phyloP scores from a whole-genome alignment of 2,888 invertebrate species.

The Mythimna vitellina region DNA sequence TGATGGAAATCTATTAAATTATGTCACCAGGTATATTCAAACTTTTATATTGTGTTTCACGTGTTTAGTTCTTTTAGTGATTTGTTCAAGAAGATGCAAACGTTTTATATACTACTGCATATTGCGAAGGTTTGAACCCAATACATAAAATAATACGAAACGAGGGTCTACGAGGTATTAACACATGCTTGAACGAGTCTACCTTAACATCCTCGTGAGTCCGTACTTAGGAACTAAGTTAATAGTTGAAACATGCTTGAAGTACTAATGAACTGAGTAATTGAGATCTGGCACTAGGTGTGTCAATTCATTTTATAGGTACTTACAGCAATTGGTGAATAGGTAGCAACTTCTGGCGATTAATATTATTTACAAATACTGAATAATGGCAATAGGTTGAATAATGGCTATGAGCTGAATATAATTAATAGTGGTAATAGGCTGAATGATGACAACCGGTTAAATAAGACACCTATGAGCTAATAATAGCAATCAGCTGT shows the following conservation, averaged over 20 bases:
- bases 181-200: conserved; percentile 36
- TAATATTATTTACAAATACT: not conserved
- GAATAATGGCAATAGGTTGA: not conserved
- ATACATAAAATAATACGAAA: conserved; percentile 43
- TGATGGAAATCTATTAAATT: too few species aligned
- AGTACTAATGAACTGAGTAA: conserved; percentile 23
- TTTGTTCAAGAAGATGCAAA: too few species aligned
- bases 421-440: not conserved
- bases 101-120: conserved; percentile 8
- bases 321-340: not conserved
- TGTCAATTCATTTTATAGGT: not conserved
- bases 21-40: too few species aligned
- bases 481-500: not conserved
- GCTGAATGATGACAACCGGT: too few species aligned
- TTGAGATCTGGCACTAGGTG: not conserved
- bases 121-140: conserved; percentile 48
- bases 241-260: conserved; percentile 17
- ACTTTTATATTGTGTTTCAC: too few species aligned
- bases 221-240: conserved; percentile 10
- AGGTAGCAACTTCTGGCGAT: not conserved
- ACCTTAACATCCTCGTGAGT: not conserved
- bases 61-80: too few species aligned
- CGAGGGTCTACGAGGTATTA: conserved; percentile 45
- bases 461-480: too few species aligned
- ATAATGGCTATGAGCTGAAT: too few species aligned